Base-by-base conservation (phyloP, 2,797 vertebrate genomes). In the Sebastes baramenuke region DNA sequence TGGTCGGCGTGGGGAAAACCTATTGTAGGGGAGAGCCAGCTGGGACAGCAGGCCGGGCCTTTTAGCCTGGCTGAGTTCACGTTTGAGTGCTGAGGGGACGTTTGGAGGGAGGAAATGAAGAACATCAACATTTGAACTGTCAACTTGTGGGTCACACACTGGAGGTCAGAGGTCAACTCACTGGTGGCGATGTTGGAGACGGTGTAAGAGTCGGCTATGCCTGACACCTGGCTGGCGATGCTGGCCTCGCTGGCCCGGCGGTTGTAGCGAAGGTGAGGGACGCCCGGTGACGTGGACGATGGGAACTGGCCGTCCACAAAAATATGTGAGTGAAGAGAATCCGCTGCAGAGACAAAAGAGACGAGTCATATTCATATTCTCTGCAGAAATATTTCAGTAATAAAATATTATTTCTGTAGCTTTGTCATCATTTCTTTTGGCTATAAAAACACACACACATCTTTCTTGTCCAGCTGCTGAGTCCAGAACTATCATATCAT, bases 191-290 rank as follows among this genome's bases (percentile, higher is more conserved):
- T 97, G 96, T 97, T 97, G 93, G 97, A 97, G 74, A 96, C 97
- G 0, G 97, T 97, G 97, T 97, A 98, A 80, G 97, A 97, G 94
- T 99, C 98, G 0, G 97, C 98, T 87, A 98, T 86, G 87, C 98
- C 98, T 0, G 98, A 99, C 90, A 97, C 98, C 95, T 99, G 98
- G 95, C 98, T 99, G 92, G 97, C 96, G 52, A 98, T 96, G 96
- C 98, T 99, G 96, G 96, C 97, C 95, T 99, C 98, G 24, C 98
- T 99, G 81, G 97, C 97, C 86, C 98, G 95, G 87, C 98, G 97
- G 89, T 94, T 95, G 80, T 96, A 96, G 8, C 97, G 97, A 83
- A 96, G 94, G 79, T 95, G 90, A 71, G 97, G 95, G 77, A 95
- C 90, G 1, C 94, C 93, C 0, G 96, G 94, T 38, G 96, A 93